Base-by-base conservation (phyloP, 2,113 vertebrate genomes). In the Hyperoodon ampullatus region DNA sequence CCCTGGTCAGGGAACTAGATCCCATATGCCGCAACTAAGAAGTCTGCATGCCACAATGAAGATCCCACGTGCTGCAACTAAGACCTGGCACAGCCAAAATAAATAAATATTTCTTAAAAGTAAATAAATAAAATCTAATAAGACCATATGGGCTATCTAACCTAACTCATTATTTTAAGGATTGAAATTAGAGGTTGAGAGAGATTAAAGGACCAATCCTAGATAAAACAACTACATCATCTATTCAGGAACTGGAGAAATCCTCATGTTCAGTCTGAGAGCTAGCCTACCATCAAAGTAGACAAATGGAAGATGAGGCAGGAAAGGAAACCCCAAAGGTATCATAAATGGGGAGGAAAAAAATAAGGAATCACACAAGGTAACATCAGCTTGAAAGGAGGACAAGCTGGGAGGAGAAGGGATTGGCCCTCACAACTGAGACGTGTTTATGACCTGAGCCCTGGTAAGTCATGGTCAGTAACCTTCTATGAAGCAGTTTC, bases 121-220 rank as follows among this genome's bases (percentile, higher is more conserved):
- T 53, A 16, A 53, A 53, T 53, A 53, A 53, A 53, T 53, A 53
- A 93, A 5, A 39, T 53, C 81, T 93, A 97, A 24, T 42, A 80
- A 85, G 15, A 68, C 5, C 9, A 93, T 16, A 74, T 28, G 63
- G 11, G 23, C 14, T 92, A 60, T 47, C 71, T 81, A 94, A 92
- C 83, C 12, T 28, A 86, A 85, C 11, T 96, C 35, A 86, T n/a
- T 86, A 93, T 88, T 90, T 94, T 63, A 80, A 21, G 84, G 24
- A 74, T 35, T 81, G 89, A 94, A 93, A 95, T 95, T 9, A 93
- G 44, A 95, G 21, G 26, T 4, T 42, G 42, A 92, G 21, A 87
- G 21, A 94, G 66, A 97, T 33, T 89, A 58, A 97, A 96, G 44
- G 30, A 74, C 18, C 28, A 93, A 88, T 89, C 26, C 26, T 91